Base-by-base conservation (phyloP, 2,888 invertebrate species). In the Ophion costatus region DNA sequence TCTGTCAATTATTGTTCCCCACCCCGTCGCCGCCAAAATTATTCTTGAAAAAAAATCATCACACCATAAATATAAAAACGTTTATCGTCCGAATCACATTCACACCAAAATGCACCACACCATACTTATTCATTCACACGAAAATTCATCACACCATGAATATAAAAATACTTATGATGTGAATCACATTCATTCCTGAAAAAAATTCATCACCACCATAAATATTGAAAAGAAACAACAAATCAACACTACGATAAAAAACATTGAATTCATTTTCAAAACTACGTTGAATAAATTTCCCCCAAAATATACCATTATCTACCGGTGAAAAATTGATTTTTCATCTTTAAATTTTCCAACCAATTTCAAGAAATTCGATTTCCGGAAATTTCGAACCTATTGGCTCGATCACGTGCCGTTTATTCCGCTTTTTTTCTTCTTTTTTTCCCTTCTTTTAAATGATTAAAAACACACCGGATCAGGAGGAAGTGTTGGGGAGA, bases 391-490 rank as follows among this genome's bases (percentile, higher is more conserved):
- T 17, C 1, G 14, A 4, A 51, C 5, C 51, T 5, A 51, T 17
- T 17, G 14, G 17, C 14, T n/a, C 51, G 14, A 57, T 0, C 64
- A 71, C 70, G 82, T 66, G 76, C 63, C 38, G 17, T 29, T 59
- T 76, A 77, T 76, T 51, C 11, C 3, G 14, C 56, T 24, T 22
- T 66, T 24, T 22, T 42, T 33, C 2, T 14, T 10, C n/a, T 57
- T 57, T 33, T 4, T 17, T 56, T 9, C 20, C 64, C 29, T 64
- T 59, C 38, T 22, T 20, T 56, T 75, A 3, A 20, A 33, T 81
- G 73, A 82, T 82, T 82, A 82, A 82, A 69, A 66, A 57, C 70
- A 73, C 66, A 74, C 74, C 77, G 77, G 66, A 82, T 71, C 77
- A 45, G 45, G 74, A 45, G 77, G 78, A 78, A 69, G 67, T 20